These are phyloP conservation scores for Thymelicus acteon DNA, from an alignment of 2,888 invertebrate species.

Conservation along the genomic window DNA sequence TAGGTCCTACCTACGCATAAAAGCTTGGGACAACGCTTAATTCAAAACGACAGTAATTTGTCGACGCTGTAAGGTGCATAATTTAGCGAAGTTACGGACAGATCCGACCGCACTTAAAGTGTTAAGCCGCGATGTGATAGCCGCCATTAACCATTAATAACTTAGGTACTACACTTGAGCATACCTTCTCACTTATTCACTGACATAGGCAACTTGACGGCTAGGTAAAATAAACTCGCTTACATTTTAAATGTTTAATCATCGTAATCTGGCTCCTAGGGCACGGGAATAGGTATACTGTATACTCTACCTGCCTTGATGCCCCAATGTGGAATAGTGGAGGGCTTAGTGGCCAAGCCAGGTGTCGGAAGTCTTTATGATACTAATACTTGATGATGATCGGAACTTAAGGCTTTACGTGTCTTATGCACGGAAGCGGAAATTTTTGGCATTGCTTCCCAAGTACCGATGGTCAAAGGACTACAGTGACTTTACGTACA, in stretches of 20 bases:
- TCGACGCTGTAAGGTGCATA: constrained; percentile 60
- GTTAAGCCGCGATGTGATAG: constrained; percentile 67
- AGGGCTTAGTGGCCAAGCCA: no score
- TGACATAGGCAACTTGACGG: constrained; percentile 44
- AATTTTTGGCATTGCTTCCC: no score
- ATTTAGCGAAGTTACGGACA: constrained; percentile 55
- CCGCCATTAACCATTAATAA: constrained; percentile 71
- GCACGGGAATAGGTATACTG: no score
- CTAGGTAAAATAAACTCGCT: constrained; percentile 20
- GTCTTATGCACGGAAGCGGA: no score
- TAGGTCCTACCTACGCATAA: constrained; percentile 16
- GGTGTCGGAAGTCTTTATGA: no score
- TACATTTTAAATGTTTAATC: constrained; percentile 22
- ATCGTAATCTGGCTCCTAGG: no score
- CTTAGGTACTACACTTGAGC: constrained; percentile 63
- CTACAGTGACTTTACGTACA: no score
- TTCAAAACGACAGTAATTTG: constrained; percentile 57
- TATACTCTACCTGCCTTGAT: no score
- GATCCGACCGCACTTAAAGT: constrained; percentile 70
- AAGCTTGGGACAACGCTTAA: constrained; percentile 24
- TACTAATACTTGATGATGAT: no score
- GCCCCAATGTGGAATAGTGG: no score
- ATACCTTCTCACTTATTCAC: constrained; percentile 60
- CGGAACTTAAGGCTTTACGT: no score
- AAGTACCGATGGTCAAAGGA: no score